Evolutionary conservation across 2,797 vertebrate species (phyloP).

Genomic region (Austrolebias charrua): DNA sequence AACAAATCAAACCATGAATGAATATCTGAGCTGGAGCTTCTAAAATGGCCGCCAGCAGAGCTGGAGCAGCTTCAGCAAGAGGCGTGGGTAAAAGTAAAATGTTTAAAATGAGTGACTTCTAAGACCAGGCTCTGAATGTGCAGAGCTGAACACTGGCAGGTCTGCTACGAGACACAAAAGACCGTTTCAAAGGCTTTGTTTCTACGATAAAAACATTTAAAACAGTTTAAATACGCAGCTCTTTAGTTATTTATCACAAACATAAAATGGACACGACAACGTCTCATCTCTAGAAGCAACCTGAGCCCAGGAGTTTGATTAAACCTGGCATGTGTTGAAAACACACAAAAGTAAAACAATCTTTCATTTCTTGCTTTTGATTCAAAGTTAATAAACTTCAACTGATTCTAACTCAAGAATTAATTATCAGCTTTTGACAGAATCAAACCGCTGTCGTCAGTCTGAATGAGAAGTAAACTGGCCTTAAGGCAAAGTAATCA

Average conservation of each 20-base stretch:
- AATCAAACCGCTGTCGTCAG: slow-evolving; percentile 11
- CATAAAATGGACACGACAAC: slow-evolving; percentile 37
- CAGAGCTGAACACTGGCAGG: slow-evolving; percentile 39
- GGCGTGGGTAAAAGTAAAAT: slow-evolving; percentile 31
- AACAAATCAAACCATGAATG: slow-evolving; percentile 1
- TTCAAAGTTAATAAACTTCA: slow-evolving; percentile 17
- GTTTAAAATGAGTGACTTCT: slow-evolving; percentile 19
- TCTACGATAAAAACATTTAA: slow-evolving; percentile 17
- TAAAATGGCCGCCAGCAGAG: not conserved
- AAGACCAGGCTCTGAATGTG: slow-evolving; percentile 45
- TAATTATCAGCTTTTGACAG: not conserved
- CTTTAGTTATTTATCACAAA: slow-evolving; percentile 26
- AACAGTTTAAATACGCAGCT: slow-evolving; percentile 28
- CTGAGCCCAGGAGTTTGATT: slow-evolving; percentile 33
- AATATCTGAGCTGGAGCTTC: not conserved
- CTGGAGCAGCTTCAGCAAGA: slow-evolving; percentile 32
- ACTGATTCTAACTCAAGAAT: slow-evolving; percentile 6
- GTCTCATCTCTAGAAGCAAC: slow-evolving; percentile 16
- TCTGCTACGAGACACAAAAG: slow-evolving; percentile 29
- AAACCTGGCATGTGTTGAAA: not conserved
- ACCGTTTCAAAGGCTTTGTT: slow-evolving; percentile 5
- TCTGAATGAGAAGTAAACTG: slow-evolving; percentile 35
- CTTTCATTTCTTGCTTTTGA: slow-evolving; percentile 12
- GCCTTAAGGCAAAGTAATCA: slow-evolving; percentile 10
- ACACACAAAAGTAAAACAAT: no score